Evolutionary conservation across 2,113 vertebrate species (phyloP), one percentile per base, ranked within the genome.

Genomic region (Ctenodactylus gundi): DNA sequence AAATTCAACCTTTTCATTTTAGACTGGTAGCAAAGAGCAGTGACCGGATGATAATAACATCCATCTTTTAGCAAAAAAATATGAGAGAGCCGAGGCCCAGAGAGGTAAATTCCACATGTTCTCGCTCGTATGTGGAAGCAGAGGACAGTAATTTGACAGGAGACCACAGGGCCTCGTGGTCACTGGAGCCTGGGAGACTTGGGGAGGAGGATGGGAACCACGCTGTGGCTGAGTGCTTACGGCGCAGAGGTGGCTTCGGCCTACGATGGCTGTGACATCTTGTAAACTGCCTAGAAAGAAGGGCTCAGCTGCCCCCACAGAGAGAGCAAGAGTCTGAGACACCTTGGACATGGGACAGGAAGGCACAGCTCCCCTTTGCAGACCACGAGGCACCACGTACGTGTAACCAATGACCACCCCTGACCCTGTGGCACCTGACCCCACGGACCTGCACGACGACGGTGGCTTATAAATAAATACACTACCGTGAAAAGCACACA

Each of bases 1-100:
- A 72, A 20, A 41, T 31, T 68, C 75, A 4, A 91, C 31, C 31
- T 41, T 21, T 75, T 68, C 58, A 36, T 46, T 89, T 88, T 60
- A 75, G 27, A 82, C 64, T 92, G 60, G 25, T 68, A 34, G 60
- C 46, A 96, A 90, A 93, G 23, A 94, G 18, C 80, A 21, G 20
- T 82, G 57, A 92, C 77, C 29, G 88, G 85, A 68, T 39, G 10
- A 95, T 36, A 67, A 72, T 57, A 93, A 51, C 29, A 90, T 17
- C 23, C 46, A 86, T 27, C 90, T 29, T 25, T 81, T 46, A 93
- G 53, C 6, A 91, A 87, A 75, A 83, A 12, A 57, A 64, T 36
- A 78, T 46, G 36, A 72, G 65, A n/a, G 15, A 76, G 67, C 15
- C 21, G 18, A 68, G 60, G 62, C 12, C 17, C 13, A 85, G 36